Evolutionary conservation across 1,140 invertebrate species (phyloP), one percentile per base, ranked within the genome.

Genomic region (Venturia canescens): DNA sequence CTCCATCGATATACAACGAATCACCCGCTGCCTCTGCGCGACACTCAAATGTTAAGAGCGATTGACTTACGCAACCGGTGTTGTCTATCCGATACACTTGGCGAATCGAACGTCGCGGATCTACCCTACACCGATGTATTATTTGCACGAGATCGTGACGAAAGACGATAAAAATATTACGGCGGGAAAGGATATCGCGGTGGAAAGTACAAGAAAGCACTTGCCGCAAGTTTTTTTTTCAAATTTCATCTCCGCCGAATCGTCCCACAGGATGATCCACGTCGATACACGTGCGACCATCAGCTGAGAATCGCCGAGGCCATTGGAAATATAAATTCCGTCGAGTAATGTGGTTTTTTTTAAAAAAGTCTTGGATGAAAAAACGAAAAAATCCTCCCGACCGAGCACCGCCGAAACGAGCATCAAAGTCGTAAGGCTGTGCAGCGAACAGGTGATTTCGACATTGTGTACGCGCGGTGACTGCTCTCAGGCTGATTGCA

Each of bases 11-110:
- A 15, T 18, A 2, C 34, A 44, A 44, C 38, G 38, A 44, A 44
- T 44, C 38, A 44, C 31, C 16, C 23, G 16, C n/a, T n/a, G n/a
- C 18, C 70, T 66, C 50, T 18, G 63, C 44, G 48, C 74, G 84
- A 86, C 83, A 87, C 81, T 76, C 53, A 34, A 76, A 76, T 76
- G 53, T 38, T 76, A 38, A 76, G 86, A 87, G n/a, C n/a, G 86
- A 87, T 87, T 53, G 80, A 57, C 72, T 87, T 87, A 82, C 85
- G 86, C 80, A 87, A 87, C 81, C 82, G 57, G 76, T 71, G 44
- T 44, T 79, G 23, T 76, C 74, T 76, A 63, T 63, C 50, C 74
- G 74, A 60, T 76, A 76, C 74, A 34, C 53, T n/a, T 21, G 11
- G 27, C 21, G 74, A 76, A 76, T 63, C 21, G 27, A 34, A 72